These are phyloP conservation scores for Chymomyza caudatula DNA, from an alignment of 2,888 invertebrate species.

Conservation along the genomic window DNA sequence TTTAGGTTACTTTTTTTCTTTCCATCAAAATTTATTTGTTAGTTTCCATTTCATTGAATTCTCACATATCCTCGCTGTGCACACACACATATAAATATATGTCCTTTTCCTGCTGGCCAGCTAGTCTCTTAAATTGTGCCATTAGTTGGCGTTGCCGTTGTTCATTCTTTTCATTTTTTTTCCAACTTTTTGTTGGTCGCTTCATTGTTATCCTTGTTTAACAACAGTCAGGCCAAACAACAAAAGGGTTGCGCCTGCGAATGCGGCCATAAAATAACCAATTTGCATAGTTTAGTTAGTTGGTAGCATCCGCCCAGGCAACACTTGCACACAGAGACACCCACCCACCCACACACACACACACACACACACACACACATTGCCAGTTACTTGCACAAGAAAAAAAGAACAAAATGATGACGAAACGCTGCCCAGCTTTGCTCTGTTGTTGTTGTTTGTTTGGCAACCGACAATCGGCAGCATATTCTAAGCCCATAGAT, in stretches of 20 bases:
- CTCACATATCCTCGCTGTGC: conserved; percentile 62
- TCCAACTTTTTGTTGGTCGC: not conserved
- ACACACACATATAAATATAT: conserved; percentile 27
- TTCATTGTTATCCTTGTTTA: conserved; percentile 32
- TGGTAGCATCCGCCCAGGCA: conserved; percentile 68
- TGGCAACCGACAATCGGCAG: not conserved
- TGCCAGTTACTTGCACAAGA: conserved; percentile 7
- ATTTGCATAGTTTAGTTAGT: conserved; percentile 76
- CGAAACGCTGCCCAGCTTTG: not conserved
- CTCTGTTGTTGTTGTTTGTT: not conserved
- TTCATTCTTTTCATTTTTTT: conserved; percentile 27
- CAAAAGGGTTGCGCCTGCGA: conserved; percentile 32
- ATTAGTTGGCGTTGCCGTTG: conserved; percentile 61
- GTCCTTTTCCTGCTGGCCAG: conserved; percentile 29
- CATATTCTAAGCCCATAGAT: not conserved
- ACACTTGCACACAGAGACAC: conserved; percentile 48
- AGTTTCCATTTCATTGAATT: conserved; percentile 74
- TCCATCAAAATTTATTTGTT: conserved; percentile 66
- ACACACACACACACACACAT: conserved; percentile 24
- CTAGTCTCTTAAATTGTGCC: conserved; percentile 68
- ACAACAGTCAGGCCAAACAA: conserved; percentile 34
- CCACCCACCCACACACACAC: not conserved
- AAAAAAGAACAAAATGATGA: not conserved
- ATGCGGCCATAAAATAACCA: conserved; percentile 73
- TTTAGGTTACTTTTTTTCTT: conserved; percentile 32